phyloP scores from a whole-genome alignment of 2,888 invertebrate genomes.

The Rotaria macrura region DNA sequence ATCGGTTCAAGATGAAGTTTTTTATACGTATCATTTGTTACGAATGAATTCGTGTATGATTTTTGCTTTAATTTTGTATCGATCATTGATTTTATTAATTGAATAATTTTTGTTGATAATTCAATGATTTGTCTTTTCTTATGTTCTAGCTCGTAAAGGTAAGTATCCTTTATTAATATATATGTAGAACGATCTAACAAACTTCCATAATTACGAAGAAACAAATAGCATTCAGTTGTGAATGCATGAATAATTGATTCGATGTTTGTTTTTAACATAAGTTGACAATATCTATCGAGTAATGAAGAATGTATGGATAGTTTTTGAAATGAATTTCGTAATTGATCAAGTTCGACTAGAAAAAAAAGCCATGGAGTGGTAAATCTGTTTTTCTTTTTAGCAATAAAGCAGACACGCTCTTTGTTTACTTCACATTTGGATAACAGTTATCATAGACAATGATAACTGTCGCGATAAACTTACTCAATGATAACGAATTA shows the following conservation, averaged over 20 bases:
- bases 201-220: background rate
- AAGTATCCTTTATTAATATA: background rate
- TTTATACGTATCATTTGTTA: background rate
- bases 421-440: no score
- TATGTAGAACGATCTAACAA: background rate
- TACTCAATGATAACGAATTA: background rate
- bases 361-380: no score
- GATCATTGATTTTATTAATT: background rate
- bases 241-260: background rate
- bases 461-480: background rate
- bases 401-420: no score
- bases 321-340: background rate
- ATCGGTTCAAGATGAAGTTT: slow-evolving; percentile 1
- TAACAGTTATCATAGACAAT: no score
- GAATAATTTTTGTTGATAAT: background rate
- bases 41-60: background rate
- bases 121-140: background rate
- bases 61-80: background rate
- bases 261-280: background rate
- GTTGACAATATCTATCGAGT: background rate
- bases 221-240: background rate
- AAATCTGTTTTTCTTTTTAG: no score
- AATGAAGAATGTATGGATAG: background rate
- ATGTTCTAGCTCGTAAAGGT: background rate
- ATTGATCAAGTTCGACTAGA: background rate